Base-by-base conservation (phyloP, 2,888 invertebrate genomes). In the Pyrrhosoma nymphula region DNA sequence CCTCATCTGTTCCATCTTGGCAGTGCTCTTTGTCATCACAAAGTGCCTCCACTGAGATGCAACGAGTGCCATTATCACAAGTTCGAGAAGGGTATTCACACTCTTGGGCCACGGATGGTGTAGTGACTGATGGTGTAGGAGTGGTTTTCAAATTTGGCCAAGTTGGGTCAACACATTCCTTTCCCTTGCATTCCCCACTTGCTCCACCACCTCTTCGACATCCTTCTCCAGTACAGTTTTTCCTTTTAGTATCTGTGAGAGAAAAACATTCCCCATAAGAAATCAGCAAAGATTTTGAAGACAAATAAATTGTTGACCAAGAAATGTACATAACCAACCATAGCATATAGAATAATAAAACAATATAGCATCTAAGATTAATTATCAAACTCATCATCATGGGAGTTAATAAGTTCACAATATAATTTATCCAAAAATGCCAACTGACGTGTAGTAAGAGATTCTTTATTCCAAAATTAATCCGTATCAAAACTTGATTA, bases 1-100 rank as follows among this genome's bases (percentile, higher is more conserved):
- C 98, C 97, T 99, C 99, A 96, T 99, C 99, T 0, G 98, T 98
- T 35, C 98, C 98, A 97, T 99, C 98, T 1, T 97, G 97, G 97
- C 99, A 99, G 96, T 99, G 98, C 6, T 96, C 96, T 35, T 96
- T 96, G 2, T 97, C 98, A 97, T 99, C 98, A 97, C 99, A 99
- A 56, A 98, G 97, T 96, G 98, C 98, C 95, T 97, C 97, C 23
- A 98, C 98, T 89, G 98, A 97, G 96, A 99, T 97, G 97, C 99
- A 99, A 96, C 98, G 97, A 47, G 98, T 98, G 95, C 97, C 97
- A 96, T 98, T 98, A 96, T 98, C 98, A 97, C 99, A 99, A 95
- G 97, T 96, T 95, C 98, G 97, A 96, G 97, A 97, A 0, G 98
- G 98, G 96, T 97, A 96, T 95, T 97, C 97, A 96, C 98, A 98